Evolutionary conservation across 2,113 vertebrate genomes (phyloP), one percentile per base, ranked within the genome.

Genomic region (Carlito syrichta): DNA sequence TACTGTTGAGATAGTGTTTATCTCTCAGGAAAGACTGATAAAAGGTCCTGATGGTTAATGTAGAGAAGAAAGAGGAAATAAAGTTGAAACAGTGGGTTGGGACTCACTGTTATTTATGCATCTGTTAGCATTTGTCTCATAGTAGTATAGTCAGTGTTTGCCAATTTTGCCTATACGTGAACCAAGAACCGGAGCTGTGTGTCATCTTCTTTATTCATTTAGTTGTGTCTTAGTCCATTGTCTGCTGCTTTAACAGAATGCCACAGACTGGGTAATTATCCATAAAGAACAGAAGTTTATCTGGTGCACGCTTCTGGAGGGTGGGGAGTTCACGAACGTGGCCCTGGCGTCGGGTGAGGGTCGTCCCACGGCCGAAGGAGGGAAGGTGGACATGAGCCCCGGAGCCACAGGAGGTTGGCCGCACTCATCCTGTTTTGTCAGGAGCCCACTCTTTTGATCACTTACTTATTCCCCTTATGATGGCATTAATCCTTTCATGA

Each of bases 31-130:
- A 62, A 85, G 38, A 66, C 54, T 93, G 30, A 81, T 78, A 81
- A 74, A 88, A 76, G 16, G 27, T 79, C 20, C 25, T 77, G 19
- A 87, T 3, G 43, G 13, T 94, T 91, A 93, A 23, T 71, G 73
- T 60, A 95, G 85, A 68, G 56, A 89, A 86, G 54, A 79, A 79
- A 87, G 30, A 88, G 63, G 81, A 96, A 40, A 56, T 68, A 78
- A 66, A 91, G 45, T 68, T 88, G 40, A 76, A 84, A 93, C 6
- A 71, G 27, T 68, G 83, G 43, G 19, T n/a, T 92, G 14, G 38
- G 66, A 48, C 71, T 58, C 32, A 56, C n/a, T n/a, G n/a, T n/a
- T 60, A 38, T 32, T n/a, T 13, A 52, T 19, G 22, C 4, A 56
- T 87, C 38, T 88, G 1, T 81, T 35, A 52, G 58, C 50, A 93